Evolutionary conservation across 1,140 invertebrate genomes (phyloP), one percentile per base, ranked within the genome.

Genomic region (Triops longicaudatus): DNA sequence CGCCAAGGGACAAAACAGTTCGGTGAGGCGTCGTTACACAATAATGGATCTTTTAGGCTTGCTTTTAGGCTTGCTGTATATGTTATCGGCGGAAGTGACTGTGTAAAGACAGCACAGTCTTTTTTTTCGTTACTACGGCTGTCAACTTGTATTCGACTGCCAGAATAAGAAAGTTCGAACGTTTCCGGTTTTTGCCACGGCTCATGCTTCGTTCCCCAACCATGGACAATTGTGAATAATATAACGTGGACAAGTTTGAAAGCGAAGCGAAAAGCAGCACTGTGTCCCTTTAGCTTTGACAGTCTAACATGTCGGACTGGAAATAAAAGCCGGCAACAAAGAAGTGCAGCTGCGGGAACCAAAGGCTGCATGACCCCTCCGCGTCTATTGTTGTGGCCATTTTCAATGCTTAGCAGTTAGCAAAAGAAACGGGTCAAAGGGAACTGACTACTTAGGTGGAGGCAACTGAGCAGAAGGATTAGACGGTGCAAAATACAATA

Each of bases 401-500:
- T 37, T 37, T 63, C 17, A 63, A 63, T 6, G 17, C 6, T 63
- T 63, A 10, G 50, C 50, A 63, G 50, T 63, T 63, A 22, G 50
- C 50, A 63, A 63, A 63, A 14, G 17, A n/a, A n/a, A n/a, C n/a
- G 10, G 50, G 44, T 12, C 44, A 22, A 22, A 63, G 22, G 50
- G n/a, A 22, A 63, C 22, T 63, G 50, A 63, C 50, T 63, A 22
- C 17, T 17, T 5, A 63, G 50, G 50, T 9, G 50, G 50, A 17
- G 50, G 50, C 50, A 63, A 63, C 50, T 63, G 50, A 63, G 50
- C n/a, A 63, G n/a, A 63, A 63, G 50, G 50, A 63, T 63, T 63
- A 63, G 50, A 63, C n/a, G 14, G 50, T n/a, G n/a, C 10, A 63
- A 3, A 63, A 17, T 63, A 63, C 22, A 63, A 63, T 63, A 63